Conservation (phyloP, 2,113 vertebrate genomes). For the Poeciliopsis prolifica region DNA sequence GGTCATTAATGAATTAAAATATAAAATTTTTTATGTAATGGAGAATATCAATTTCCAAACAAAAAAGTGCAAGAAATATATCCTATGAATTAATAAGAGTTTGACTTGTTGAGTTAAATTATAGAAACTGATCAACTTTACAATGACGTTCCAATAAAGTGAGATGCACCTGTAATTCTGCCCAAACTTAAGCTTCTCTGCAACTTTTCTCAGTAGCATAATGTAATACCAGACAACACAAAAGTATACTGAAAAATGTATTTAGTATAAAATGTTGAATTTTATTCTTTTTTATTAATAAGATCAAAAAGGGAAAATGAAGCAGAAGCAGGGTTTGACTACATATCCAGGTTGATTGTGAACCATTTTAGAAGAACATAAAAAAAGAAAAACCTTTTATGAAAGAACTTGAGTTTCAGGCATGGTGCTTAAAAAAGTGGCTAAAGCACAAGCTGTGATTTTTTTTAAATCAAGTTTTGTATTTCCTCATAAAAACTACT, state of each 20-base stretch:
- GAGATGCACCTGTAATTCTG: neutral
- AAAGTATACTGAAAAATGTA: conserved; percentile 5
- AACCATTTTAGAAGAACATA: neutral
- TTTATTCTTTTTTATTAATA: conserved; percentile 10
- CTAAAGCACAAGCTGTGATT: neutral
- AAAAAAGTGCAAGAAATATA: too few relatives aligned
- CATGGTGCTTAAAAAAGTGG: neutral
- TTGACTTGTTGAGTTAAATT: too few relatives aligned
- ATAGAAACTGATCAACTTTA: too few relatives aligned
- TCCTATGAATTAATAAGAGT: too few relatives aligned
- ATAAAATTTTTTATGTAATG: neutral
- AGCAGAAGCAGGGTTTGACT: neutral
- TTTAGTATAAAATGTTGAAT: conserved; percentile 42
- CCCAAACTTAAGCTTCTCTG: neutral
- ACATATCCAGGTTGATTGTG: neutral
- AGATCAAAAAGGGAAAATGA: neutral
- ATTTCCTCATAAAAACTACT: neutral
- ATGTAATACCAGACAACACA: neutral
- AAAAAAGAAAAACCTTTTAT: neutral
- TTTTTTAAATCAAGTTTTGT: neutral
- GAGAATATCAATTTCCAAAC: neutral
- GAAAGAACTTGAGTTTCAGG: neutral
- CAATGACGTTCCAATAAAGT: too few relatives aligned
- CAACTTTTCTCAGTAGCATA: neutral
- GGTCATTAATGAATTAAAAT: neutral